Conservation (phyloP, 2,888 invertebrate species). For the Acanthosepion pharaonis region DNA sequence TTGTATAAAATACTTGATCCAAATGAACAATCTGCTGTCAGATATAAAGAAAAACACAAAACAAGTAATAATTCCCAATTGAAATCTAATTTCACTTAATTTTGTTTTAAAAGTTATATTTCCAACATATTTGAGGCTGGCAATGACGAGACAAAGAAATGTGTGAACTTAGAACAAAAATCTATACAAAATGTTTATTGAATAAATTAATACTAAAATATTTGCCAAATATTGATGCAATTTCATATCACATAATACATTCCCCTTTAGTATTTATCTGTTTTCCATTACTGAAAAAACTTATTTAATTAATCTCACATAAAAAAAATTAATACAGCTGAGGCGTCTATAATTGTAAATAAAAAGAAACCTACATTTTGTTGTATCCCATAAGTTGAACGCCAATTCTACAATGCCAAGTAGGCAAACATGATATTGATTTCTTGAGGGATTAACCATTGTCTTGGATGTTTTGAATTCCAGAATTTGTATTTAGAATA, state of each 20-base stretch:
- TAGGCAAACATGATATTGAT: slow-evolving; percentile 17
- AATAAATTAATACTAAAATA: not conserved
- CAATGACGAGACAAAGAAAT: not conserved
- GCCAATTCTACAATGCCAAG: slow-evolving; percentile 11
- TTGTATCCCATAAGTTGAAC: not conserved
- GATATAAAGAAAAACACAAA: not conserved
- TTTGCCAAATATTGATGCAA: not conserved
- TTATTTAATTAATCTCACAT: not conserved
- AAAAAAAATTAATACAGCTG: not conserved
- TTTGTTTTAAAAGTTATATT: not conserved
- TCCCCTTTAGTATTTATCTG: not conserved
- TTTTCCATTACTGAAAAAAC: not conserved
- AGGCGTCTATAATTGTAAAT: not conserved
- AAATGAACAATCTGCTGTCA: too few relatives aligned
- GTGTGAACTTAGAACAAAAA: not conserved
- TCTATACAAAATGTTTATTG: not conserved
- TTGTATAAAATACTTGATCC: not conserved
- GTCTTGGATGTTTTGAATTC: slow-evolving; percentile 33
- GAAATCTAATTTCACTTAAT: not conserved
- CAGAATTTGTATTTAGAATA: slow-evolving; percentile 33
- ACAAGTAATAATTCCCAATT: not conserved
- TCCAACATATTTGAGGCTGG: too few relatives aligned
- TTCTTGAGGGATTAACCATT: slow-evolving; percentile 33
- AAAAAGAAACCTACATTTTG: not conserved
- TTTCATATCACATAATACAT: not conserved